These are phyloP conservation scores for Lanistes nyassanus DNA, from an alignment of 1,140 invertebrate species.

Conservation along the genomic window DNA sequence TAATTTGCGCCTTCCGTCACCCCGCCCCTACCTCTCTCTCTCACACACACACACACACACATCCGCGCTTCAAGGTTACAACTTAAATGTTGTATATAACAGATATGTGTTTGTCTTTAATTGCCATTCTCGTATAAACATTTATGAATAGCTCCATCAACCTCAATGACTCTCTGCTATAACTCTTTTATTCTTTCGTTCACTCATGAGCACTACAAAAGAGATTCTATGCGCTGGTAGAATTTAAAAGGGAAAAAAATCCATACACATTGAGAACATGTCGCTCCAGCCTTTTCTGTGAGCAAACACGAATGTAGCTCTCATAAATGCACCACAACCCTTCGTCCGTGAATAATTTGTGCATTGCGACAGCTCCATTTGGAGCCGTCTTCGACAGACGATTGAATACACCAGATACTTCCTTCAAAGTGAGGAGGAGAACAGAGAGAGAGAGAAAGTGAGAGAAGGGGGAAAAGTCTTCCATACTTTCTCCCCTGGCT, in stretches of 20 bases:
- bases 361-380: too few relatives aligned
- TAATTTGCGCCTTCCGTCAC: not conserved
- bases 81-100: not conserved
- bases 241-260: too few relatives aligned
- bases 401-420: not conserved
- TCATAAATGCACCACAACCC: not conserved
- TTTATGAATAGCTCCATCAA: not conserved
- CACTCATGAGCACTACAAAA: not conserved
- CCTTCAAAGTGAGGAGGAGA: not conserved
- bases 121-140: not conserved
- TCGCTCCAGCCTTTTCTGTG: too few relatives aligned
- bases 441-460: conserved; percentile 9
- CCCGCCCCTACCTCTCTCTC: conserved; percentile 1
- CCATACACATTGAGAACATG: not conserved
- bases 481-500: not conserved
- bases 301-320: not conserved
- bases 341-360: too few relatives aligned
- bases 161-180: not conserved
- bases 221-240: too few relatives aligned
- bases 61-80: not conserved
- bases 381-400: too few relatives aligned
- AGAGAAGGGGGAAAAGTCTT: not conserved
- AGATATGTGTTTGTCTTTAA: not conserved
- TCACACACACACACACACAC: not conserved
- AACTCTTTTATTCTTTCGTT: too few relatives aligned